phyloP scores from a whole-genome alignment of 2,113 vertebrate genomes.

The Australoheros scitulus region DNA sequence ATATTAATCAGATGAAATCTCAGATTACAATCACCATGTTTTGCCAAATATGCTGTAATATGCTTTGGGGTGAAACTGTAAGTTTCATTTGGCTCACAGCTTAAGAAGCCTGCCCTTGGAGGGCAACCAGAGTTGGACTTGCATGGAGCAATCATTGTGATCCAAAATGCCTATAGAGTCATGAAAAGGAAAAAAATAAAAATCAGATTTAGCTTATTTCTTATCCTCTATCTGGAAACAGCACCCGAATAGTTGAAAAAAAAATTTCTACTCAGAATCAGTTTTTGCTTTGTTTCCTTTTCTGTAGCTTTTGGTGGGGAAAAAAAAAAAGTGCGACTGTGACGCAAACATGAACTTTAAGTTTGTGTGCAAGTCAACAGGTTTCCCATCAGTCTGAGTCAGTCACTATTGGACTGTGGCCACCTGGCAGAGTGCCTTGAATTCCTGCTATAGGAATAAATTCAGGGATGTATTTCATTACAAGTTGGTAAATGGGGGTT shows the following conservation, averaged over 20 bases:
- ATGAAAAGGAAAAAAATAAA: not conserved
- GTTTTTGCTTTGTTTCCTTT: not conserved
- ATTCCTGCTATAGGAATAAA: constrained; percentile 31
- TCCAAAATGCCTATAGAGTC: not conserved
- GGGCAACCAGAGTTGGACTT: not conserved
- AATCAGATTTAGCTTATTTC: not conserved
- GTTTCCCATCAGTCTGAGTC: constrained; percentile 1
- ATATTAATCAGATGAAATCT: constrained; percentile 5
- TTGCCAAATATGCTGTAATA: not conserved
- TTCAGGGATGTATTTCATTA: constrained; percentile 60
- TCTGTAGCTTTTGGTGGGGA: not conserved
- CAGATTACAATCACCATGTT: not conserved
- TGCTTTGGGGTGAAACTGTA: not conserved
- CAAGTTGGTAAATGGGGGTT: constrained; percentile 10
- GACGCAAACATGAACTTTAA: not conserved
- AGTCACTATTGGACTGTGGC: constrained; percentile 21
- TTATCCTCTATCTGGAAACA: not conserved
- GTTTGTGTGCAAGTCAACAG: constrained; percentile 28
- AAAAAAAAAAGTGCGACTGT: not conserved
- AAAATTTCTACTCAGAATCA: not conserved
- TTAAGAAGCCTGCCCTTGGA: not conserved
- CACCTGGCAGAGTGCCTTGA: constrained; percentile 76
- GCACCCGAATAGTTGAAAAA: not conserved
- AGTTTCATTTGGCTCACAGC: not conserved
- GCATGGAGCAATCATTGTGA: not conserved